Evolutionary conservation across 2,113 vertebrate species (phyloP).

Genomic region (Tinamus guttatus): DNA sequence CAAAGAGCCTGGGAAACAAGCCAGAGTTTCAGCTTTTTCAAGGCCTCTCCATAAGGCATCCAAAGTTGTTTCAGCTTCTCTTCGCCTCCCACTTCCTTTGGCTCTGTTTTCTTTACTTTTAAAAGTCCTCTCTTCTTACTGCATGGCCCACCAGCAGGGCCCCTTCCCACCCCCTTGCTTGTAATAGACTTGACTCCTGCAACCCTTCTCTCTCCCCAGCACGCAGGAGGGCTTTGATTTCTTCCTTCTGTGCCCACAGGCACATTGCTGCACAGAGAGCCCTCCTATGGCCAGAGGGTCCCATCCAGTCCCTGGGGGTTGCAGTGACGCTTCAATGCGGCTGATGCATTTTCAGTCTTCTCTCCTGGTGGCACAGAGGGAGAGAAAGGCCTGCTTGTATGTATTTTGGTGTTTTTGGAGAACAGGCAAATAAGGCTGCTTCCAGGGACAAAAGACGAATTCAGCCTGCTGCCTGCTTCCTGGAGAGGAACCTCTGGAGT

Average conservation of each 20-base stretch:
- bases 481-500: not conserved
- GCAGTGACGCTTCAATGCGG: not conserved
- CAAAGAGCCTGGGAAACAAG: conserved; percentile 1
- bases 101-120: not conserved
- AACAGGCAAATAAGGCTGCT: not conserved
- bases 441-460: not conserved
- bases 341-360: not conserved
- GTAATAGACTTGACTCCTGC: not conserved
- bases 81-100: not conserved
- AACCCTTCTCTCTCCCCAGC: not conserved
- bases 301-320: fast-evolving
- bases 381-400: not conserved
- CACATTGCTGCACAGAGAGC: not conserved
- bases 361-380: not conserved
- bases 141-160: not conserved
- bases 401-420: not conserved
- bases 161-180: not conserved
- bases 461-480: not conserved
- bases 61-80: not conserved
- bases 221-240: not conserved
- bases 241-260: not conserved
- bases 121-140: not conserved
- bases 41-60: conserved; percentile 46
- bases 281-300: not conserved
- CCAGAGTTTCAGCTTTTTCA: not conserved